Conservation (phyloP, 2,888 invertebrate genomes). For the Ennomos fuscantarius region DNA sequence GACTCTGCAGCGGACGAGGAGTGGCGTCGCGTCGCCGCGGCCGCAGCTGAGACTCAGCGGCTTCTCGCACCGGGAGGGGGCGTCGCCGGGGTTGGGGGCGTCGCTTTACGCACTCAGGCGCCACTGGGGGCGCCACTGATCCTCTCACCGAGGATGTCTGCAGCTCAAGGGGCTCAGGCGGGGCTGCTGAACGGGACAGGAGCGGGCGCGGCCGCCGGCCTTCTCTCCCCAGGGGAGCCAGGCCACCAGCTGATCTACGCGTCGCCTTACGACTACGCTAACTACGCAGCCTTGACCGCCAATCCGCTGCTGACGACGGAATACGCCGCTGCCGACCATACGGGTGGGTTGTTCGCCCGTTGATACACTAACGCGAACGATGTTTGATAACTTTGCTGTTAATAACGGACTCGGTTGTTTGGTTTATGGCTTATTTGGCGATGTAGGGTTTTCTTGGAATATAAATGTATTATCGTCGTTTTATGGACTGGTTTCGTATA, state of each 20-base stretch:
- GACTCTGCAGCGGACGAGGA: slow-evolving; percentile 91
- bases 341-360: slow-evolving; percentile 93
- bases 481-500: slow-evolving; percentile 4
- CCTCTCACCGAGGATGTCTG: slow-evolving; percentile 95
- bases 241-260: slow-evolving; percentile 95
- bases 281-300: slow-evolving; percentile 93
- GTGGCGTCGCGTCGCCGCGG: slow-evolving; percentile 93
- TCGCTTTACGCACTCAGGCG: slow-evolving; percentile 88
- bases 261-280: slow-evolving; percentile 94
- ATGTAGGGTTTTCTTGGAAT: background rate
- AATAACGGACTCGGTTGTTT: background rate
- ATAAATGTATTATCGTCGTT: background rate
- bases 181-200: slow-evolving; percentile 85
- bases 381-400: slow-evolving; percentile 38
- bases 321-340: slow-evolving; percentile 94
- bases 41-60: slow-evolving; percentile 92
- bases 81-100: slow-evolving; percentile 82
- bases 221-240: slow-evolving; percentile 86
- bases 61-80: slow-evolving; percentile 85
- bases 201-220: slow-evolving; percentile 70
- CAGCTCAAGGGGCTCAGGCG: slow-evolving; percentile 90
- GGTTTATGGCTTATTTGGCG: background rate
- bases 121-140: slow-evolving; percentile 97
- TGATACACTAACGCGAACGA: slow-evolving; percentile 55
- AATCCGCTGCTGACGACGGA: slow-evolving; percentile 92